phyloP scores from a whole-genome alignment of 2,888 invertebrate genomes.

The Harpagoxenus sublaevis region DNA sequence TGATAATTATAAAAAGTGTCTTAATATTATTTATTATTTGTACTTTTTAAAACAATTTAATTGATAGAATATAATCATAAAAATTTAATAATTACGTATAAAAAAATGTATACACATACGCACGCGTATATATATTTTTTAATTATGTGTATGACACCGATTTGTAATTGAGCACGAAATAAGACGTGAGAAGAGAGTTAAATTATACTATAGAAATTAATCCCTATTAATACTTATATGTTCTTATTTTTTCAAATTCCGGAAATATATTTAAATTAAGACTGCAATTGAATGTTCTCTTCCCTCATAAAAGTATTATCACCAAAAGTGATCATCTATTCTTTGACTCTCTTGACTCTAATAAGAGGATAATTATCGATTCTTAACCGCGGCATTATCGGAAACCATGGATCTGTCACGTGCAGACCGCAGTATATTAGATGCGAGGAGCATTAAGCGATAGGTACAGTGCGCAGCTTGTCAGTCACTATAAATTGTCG shows the following conservation, averaged over 20 bases:
- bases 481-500: constrained; percentile 41
- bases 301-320: background rate
- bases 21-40: background rate
- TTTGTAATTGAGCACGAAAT: background rate
- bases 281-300: background rate
- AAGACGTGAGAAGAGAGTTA: background rate
- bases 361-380: constrained; percentile 40
- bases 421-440: constrained; percentile 47
- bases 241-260: background rate
- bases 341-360: background rate
- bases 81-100: background rate
- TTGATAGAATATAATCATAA: background rate
- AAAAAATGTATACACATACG: background rate
- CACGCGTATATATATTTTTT: background rate
- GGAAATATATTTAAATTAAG: background rate
- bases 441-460: constrained; percentile 47
- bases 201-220: constrained; percentile 9
- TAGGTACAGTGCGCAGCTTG: constrained; percentile 35
- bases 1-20: background rate
- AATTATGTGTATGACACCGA: background rate
- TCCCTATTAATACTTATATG: constrained; percentile 3
- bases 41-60: background rate
- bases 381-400: constrained; percentile 46
- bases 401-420: constrained; percentile 48
- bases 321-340: background rate